A percentile compares a stretch with the other conserved stretches of the same genome.
phyloP scores from a whole-genome alignment of 1,140 invertebrate species.

The Papilio glaucus region DNA sequence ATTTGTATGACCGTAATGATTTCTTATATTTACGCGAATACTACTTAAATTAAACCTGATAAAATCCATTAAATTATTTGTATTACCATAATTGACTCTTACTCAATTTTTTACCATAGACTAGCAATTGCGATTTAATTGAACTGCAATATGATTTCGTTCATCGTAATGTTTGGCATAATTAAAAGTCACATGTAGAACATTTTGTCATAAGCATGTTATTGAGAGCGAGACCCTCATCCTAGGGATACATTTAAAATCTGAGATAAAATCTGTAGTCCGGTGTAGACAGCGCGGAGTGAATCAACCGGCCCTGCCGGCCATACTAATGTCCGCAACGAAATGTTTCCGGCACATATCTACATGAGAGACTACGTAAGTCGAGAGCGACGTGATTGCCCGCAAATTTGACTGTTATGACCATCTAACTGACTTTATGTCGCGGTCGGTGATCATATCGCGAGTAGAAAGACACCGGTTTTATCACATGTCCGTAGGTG shows the following conservation, averaged over 20 bases:
- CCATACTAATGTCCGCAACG: constrained; percentile 57
- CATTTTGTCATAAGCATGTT: too few relatives aligned
- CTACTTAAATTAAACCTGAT: too few relatives aligned
- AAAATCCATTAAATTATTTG: too few relatives aligned
- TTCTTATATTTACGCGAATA: too few relatives aligned
- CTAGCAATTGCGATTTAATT: too few relatives aligned
- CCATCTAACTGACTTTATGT: constrained; percentile 55
- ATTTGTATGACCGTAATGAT: too few relatives aligned
- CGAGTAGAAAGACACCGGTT: constrained; percentile 44
- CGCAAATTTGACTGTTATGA: constrained; percentile 68
- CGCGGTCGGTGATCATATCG: constrained; percentile 57
- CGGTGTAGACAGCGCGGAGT: constrained; percentile 39
- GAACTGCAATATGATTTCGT: too few relatives aligned
- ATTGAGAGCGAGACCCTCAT: constrained; percentile 37
- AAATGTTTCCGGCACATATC: constrained; percentile 61
- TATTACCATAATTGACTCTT: too few relatives aligned
- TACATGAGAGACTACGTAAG: constrained; percentile 34
- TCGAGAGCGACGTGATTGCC: constrained; percentile 46
- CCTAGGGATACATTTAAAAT: constrained; percentile 28
- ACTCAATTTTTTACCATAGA: too few relatives aligned
- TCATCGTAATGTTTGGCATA: too few relatives aligned
- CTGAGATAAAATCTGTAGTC: constrained; percentile 46
- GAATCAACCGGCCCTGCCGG: constrained; percentile 50
- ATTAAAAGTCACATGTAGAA: too few relatives aligned
- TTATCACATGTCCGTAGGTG: constrained; percentile 33